Percentiles rank a stretch among this genome's conserved stretches.
Evolutionary conservation across 2,113 vertebrate species (phyloP).

Genomic region (Tenebrosternarchus preto): DNA sequence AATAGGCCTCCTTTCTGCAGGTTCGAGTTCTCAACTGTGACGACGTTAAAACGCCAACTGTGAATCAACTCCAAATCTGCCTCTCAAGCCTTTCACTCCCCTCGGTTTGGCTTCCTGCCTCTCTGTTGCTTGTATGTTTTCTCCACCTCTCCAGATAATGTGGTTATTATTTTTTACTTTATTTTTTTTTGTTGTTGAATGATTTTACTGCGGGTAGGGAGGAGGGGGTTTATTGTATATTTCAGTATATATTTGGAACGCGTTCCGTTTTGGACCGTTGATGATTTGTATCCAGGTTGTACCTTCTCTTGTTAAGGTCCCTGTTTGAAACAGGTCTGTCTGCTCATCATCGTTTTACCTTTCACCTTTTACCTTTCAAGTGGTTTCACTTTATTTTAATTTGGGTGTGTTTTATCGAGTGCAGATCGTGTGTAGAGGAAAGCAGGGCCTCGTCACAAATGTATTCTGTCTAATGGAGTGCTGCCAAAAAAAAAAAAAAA

Average conservation of each 20-base stretch:
- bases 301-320: slow-evolving; percentile 55
- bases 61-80: slow-evolving; percentile 79
- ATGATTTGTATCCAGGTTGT: slow-evolving; percentile 54
- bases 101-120: slow-evolving; percentile 30
- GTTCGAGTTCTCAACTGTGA: slow-evolving; percentile 80
- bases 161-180: no score
- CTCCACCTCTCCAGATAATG: slow-evolving; percentile 52
- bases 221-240: slow-evolving; percentile 52
- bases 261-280: slow-evolving; percentile 36
- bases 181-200: slow-evolving; percentile 50
- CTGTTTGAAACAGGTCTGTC: slow-evolving; percentile 29
- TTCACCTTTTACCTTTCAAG: slow-evolving; percentile 35
- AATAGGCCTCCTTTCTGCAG: slow-evolving; percentile 72
- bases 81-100: slow-evolving; percentile 56
- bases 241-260: slow-evolving; percentile 47
- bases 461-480: slow-evolving; percentile 49
- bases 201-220: slow-evolving; percentile 37
- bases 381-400: slow-evolving; percentile 28
- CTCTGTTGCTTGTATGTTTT: slow-evolving; percentile 44
- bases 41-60: slow-evolving; percentile 77
- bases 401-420: slow-evolving; percentile 45
- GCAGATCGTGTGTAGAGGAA: slow-evolving; percentile 49
- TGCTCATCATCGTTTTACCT: slow-evolving; percentile 45
- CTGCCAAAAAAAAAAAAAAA: slow-evolving; percentile 32
- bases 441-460: slow-evolving; percentile 45